Base-by-base conservation (phyloP, 2,113 vertebrate genomes). In the Gnathonemus longibarbis region DNA sequence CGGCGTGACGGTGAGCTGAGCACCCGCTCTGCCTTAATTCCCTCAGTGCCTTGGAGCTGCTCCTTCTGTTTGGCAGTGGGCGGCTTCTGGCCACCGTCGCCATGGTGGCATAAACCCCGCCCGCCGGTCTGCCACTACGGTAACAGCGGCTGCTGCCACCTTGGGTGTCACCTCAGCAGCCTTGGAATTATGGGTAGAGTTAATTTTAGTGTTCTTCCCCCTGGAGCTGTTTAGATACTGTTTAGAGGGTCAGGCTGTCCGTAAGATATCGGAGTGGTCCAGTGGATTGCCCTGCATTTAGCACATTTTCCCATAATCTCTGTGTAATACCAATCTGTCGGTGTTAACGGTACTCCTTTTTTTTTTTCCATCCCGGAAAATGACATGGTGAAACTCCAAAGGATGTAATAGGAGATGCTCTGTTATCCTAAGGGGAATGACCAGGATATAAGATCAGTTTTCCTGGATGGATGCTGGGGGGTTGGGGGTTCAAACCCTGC, bases 131-230 rank as follows among this genome's bases (percentile, higher is more conserved):
- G 46, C 83, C 24, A 24, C 19, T 11, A 46, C 39, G 39, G 83
- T 46, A 48, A 84, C 83, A 21, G 42, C 5, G 17, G 45, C 9
- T n/a, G n/a, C 48, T 27, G 21, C 39, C 45, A 24, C 48, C 84
- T n/a, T 86, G 46, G 84, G 84, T 48, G 48, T 46, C 45, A 27
- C 84, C 46, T 49, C 84, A 49, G 48, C 48, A 50, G n/a, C 45
- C 24, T 86, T 86, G 42, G 46, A 86, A 86, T 50, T 86, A 86
- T 86, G 84, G 45, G 84, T 48, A 86, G 45, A 48, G n/a, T 49
- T 86, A 27, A 49, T 50, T 86, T 50, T 24, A 48, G 42, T 49
- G 74, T 49, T 49, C 24, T 86, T 48, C 45, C 45, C 46, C 46
- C 84, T 86, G 84, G 84, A 48, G 45, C 84, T 86, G 45, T 50